A percentile compares a stretch with the other conserved stretches of the same genome.
These are phyloP conservation scores for Perizoma affinitatum DNA, from an alignment of 2,888 invertebrate species.

Conservation along the genomic window DNA sequence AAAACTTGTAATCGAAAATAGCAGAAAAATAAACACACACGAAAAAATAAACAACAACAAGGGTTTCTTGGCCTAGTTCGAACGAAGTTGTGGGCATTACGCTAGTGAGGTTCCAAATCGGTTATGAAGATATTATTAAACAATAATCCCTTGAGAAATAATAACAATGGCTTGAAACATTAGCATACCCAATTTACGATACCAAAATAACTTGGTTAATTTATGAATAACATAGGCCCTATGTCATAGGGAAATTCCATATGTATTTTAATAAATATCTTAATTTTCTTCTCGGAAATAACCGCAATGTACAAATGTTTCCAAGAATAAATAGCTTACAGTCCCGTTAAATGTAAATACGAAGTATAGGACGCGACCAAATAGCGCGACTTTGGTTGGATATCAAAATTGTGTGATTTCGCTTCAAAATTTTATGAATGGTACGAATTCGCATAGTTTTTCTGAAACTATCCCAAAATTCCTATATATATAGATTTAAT, in stretches of 20 bases:
- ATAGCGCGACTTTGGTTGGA: neutral
- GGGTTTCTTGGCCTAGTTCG: too few species aligned
- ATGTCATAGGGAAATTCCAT: neutral
- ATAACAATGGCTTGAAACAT: neutral
- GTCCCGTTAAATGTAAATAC: constrained; percentile 1
- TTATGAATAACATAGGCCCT: constrained; percentile 7
- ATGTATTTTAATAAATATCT: constrained; percentile 15
- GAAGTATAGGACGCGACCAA: constrained; percentile 7
- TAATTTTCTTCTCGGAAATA: constrained; percentile 14
- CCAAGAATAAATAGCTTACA: constrained; percentile 6
- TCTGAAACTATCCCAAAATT: too few species aligned
- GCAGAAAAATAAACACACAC: too few species aligned
- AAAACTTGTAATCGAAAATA: too few species aligned
- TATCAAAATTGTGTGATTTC: too few species aligned
- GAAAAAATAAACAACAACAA: too few species aligned
- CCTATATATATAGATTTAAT: too few species aligned
- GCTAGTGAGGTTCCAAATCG: too few species aligned
- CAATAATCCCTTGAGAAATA: neutral
- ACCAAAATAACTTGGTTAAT: neutral
- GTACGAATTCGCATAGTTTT: too few species aligned
- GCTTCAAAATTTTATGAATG: too few species aligned
- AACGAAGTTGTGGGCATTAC: too few species aligned
- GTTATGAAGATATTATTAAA: too few species aligned
- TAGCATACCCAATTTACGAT: constrained; percentile 6
- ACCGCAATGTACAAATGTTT: constrained; percentile 10